These are phyloP conservation scores for Parthenolecanium corni DNA, from an alignment of 2,888 invertebrate genomes.

Conservation along the genomic window DNA sequence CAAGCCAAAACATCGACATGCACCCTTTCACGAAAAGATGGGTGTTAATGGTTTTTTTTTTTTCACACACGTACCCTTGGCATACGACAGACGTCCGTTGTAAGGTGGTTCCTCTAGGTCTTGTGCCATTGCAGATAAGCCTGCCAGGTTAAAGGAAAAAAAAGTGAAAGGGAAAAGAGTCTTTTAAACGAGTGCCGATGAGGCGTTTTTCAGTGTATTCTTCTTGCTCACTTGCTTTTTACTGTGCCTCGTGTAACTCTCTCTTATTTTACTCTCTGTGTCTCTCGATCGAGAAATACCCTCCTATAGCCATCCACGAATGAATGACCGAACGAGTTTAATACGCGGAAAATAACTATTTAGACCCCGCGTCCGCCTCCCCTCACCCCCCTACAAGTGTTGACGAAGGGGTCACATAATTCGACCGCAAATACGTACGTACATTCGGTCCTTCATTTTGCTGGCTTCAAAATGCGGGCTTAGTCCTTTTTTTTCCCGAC, in stretches of 20 bases:
- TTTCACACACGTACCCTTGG: too few relatives aligned
- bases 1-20: too few relatives aligned
- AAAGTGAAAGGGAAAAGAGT: slow-evolving; percentile 1
- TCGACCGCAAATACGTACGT: background rate
- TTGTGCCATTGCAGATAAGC: too few relatives aligned
- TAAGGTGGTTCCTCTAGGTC: too few relatives aligned
- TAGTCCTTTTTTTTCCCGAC: background rate
- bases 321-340: slow-evolving; percentile 24
- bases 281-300: too few relatives aligned
- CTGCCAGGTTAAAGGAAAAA: too few relatives aligned
- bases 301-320: slow-evolving; percentile 1
- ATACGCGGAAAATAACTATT: slow-evolving; percentile 27
- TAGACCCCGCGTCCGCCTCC: background rate
- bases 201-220: background rate
- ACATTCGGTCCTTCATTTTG: background rate
- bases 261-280: too few relatives aligned
- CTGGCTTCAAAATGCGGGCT: too few relatives aligned
- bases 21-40: too few relatives aligned
- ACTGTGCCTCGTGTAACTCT: too few relatives aligned
- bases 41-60: too few relatives aligned
- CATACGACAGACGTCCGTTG: too few relatives aligned
- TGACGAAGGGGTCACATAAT: background rate
- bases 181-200: slow-evolving; percentile 16
- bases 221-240: background rate
- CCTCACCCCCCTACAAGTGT: slow-evolving; percentile 8